These are phyloP conservation scores for Anoura caudifer DNA, from an alignment of 2,113 vertebrate genomes.

Conservation along the genomic window DNA sequence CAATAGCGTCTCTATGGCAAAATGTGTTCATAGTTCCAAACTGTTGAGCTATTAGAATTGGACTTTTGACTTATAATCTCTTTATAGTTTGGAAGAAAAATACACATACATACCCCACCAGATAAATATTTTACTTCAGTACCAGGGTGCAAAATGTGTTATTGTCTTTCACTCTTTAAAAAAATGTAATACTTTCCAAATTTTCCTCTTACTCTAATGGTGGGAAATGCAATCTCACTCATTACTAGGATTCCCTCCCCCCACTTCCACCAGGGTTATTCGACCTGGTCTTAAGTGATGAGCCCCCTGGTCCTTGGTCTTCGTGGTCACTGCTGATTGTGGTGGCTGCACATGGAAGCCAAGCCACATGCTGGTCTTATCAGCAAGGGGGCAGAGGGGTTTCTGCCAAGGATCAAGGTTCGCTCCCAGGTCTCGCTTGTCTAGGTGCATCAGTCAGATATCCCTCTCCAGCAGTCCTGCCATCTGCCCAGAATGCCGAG, in stretches of 20 bases:
- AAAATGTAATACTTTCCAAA: background rate
- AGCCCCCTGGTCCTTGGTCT: background rate
- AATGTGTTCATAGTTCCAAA: background rate
- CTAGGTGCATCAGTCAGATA: background rate
- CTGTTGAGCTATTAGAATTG: conserved; percentile 10
- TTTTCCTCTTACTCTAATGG: background rate
- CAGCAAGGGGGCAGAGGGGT: background rate
- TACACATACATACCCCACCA: accelerated
- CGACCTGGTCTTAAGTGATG: background rate
- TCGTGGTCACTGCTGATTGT: background rate
- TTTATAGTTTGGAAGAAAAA: background rate
- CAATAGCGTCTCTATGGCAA: background rate
- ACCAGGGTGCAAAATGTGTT: background rate
- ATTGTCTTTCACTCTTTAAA: background rate
- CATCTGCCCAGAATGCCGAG: background rate
- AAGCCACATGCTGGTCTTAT: background rate
- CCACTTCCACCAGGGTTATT: background rate
- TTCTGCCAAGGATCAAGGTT: background rate
- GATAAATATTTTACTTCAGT: background rate
- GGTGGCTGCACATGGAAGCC: background rate
- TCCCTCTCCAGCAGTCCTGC: background rate
- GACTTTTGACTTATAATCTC: background rate
- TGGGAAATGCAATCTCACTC: background rate
- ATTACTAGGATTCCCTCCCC: background rate
- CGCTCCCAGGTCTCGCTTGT: background rate